Percentiles rank a stretch among this genome's conserved stretches.
Evolutionary conservation across 2,888 invertebrate species (phyloP).

Genomic region (Metellina segmentata): DNA sequence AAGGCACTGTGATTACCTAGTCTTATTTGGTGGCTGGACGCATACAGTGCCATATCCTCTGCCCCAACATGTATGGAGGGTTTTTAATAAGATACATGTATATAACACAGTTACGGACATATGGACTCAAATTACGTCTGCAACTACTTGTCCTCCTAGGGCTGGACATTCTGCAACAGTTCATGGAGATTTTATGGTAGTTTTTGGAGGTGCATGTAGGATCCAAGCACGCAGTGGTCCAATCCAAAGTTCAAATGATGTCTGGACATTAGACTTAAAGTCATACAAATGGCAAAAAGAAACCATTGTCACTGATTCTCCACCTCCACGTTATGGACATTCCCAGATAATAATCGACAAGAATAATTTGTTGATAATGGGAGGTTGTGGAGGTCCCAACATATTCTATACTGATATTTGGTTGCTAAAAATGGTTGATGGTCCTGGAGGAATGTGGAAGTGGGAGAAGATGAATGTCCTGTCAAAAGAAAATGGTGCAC

Average conservation of each 20-base stretch:
- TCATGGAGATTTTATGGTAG: constrained; percentile 83
- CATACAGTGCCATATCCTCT: constrained; percentile 90
- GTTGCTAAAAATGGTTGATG: constrained; percentile 81
- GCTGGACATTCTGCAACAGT: constrained; percentile 96
- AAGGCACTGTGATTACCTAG: constrained; percentile 90
- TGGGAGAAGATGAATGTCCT: too few relatives aligned
- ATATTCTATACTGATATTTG: too few relatives aligned
- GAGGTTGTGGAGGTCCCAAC: constrained; percentile 83
- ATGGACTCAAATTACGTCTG: constrained; percentile 83
- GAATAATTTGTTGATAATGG: constrained; percentile 84
- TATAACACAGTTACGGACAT: constrained; percentile 90
- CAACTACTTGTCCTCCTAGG: constrained; percentile 86
- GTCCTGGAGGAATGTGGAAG: too few relatives aligned
- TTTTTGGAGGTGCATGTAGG: constrained; percentile 82
- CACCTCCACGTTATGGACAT: too few relatives aligned
- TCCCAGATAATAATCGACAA: too few relatives aligned
- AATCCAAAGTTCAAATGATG: too few relatives aligned
- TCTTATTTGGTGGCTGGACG: too few relatives aligned
- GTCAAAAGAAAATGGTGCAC: too few relatives aligned
- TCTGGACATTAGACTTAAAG: too few relatives aligned
- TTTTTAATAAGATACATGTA: constrained; percentile 95
- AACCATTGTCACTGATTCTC: too few relatives aligned
- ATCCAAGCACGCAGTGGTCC: constrained; percentile 76
- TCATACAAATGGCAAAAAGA: too few relatives aligned
- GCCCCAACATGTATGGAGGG: constrained; percentile 82